Percentiles rank a stretch among this genome's conserved stretches.
Evolutionary conservation across 1,140 invertebrate species (phyloP).

Genomic region (Papilio xuthus): DNA sequence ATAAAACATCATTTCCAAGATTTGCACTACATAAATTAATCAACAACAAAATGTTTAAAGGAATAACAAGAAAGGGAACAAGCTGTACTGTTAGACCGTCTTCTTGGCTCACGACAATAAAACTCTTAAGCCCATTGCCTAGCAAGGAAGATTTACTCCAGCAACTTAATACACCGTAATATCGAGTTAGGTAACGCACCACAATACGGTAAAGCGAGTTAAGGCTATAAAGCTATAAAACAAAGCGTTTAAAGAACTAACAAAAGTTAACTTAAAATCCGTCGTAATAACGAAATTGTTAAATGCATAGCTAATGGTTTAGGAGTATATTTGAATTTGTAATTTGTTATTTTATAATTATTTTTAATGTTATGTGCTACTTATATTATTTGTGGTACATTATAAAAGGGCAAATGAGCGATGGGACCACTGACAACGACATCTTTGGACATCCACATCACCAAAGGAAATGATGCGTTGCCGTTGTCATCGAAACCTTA

Average conservation of each 20-base stretch:
- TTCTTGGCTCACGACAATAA: constrained; percentile 72
- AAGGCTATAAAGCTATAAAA: constrained; percentile 21
- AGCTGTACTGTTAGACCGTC: constrained; percentile 46
- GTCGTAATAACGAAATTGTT: too few species aligned
- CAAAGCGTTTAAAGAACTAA: not conserved
- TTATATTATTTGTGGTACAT: too few species aligned
- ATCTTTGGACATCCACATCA: too few species aligned
- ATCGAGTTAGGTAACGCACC: constrained; percentile 58
- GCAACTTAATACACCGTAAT: constrained; percentile 78
- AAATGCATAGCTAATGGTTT: too few species aligned
- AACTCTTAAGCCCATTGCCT: constrained; percentile 78
- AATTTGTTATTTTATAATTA: too few species aligned
- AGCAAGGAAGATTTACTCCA: constrained; percentile 77
- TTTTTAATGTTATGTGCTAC: too few species aligned
- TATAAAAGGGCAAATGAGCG: too few species aligned
- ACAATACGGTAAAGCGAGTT: constrained; percentile 30
- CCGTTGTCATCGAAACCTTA: too few species aligned
- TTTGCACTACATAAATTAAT: not conserved
- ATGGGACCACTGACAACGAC: too few species aligned
- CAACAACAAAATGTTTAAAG: constrained; percentile 41
- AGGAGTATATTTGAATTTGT: too few species aligned
- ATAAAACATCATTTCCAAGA: not conserved
- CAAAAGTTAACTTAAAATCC: too few species aligned
- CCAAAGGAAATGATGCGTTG: too few species aligned
- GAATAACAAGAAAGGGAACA: constrained; percentile 43